Percentiles rank a stretch among this genome's conserved stretches.
Evolutionary conservation across 2,888 invertebrate species (phyloP).

Genomic region (Microplitis manilae): DNA sequence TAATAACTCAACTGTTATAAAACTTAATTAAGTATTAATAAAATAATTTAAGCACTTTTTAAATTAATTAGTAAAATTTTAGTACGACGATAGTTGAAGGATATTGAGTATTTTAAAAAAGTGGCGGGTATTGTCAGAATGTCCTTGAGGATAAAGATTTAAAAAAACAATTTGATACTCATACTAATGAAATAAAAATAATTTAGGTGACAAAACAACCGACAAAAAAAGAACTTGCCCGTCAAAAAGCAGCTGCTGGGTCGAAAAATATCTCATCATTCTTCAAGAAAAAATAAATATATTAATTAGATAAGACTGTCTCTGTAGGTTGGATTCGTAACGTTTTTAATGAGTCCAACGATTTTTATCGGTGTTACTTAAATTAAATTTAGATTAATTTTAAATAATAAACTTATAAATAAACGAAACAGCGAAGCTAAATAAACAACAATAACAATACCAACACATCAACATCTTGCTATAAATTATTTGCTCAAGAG

Average conservation of each 20-base stretch:
- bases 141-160: not conserved
- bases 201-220: conserved; percentile 73
- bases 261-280: conserved; percentile 86
- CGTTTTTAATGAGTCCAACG: conserved; percentile 37
- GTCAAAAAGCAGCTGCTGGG: conserved; percentile 84
- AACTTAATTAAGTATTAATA: conserved; percentile 28
- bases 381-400: conserved; percentile 25
- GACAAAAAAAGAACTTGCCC: conserved; percentile 81
- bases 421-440: conserved; percentile 41
- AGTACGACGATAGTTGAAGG: too few relatives aligned
- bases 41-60: too few relatives aligned
- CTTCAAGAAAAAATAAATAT: conserved; percentile 78
- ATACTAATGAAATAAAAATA: too few relatives aligned
- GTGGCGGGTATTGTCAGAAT: too few relatives aligned
- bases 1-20: too few relatives aligned
- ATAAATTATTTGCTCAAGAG: not conserved
- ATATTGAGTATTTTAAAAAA: too few relatives aligned
- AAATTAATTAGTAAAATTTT: too few relatives aligned
- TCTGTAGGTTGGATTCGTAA: conserved; percentile 29
- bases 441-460: not conserved
- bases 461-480: not conserved
- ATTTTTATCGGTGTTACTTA: conserved; percentile 47
- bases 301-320: conserved; percentile 29
- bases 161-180: not conserved
- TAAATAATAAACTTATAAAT: conserved; percentile 10